Evolutionary conservation across 2,888 invertebrate species (phyloP).

Genomic region (Allacma fusca): DNA sequence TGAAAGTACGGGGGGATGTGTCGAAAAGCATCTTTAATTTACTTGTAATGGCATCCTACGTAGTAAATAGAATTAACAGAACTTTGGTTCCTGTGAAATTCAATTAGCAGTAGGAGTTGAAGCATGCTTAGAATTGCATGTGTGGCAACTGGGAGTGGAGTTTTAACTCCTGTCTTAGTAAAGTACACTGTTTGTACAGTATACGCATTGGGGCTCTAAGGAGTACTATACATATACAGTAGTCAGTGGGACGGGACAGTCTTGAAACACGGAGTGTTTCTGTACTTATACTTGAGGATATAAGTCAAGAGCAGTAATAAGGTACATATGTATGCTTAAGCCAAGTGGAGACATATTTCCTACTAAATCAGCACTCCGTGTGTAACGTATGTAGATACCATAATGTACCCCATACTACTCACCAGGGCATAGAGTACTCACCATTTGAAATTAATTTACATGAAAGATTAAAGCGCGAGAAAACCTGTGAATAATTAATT

Average conservation of each 20-base stretch:
- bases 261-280: too few relatives aligned
- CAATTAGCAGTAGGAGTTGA: neutral
- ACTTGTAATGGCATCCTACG: neutral
- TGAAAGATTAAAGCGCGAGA: constrained; percentile 2
- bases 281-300: too few relatives aligned
- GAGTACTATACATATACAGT: too few relatives aligned
- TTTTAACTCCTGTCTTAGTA: neutral
- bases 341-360: too few relatives aligned
- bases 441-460: constrained; percentile 1
- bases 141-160: neutral
- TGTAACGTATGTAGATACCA: too few relatives aligned
- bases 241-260: too few relatives aligned
- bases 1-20: neutral
- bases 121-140: neutral
- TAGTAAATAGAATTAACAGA: neutral
- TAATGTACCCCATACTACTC: too few relatives aligned
- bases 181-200: too few relatives aligned
- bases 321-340: too few relatives aligned
- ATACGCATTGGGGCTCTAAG: too few relatives aligned
- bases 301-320: too few relatives aligned
- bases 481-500: constrained; percentile 11
- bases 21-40: constrained; percentile 6
- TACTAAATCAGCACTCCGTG: too few relatives aligned
- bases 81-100: constrained; percentile 3
- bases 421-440: neutral